Evolutionary conservation across 1,140 invertebrate genomes (phyloP).

Genomic region (Drosophila bipectinata): DNA sequence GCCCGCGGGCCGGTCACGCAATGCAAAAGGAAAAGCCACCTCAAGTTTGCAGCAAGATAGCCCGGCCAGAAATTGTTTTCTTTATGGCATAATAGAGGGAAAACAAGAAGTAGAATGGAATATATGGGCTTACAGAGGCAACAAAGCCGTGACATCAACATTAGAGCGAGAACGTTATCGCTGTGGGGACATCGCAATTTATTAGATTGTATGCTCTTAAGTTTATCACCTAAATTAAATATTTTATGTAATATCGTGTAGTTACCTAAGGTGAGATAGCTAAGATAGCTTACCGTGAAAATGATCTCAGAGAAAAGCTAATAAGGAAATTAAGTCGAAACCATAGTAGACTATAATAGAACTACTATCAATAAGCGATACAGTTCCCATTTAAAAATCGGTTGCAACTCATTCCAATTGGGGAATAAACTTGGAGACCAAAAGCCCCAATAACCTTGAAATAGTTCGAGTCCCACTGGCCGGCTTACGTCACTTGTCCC

Average conservation of each 20-base stretch:
- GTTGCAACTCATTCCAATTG: constrained; percentile 31
- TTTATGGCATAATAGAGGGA: constrained; percentile 29
- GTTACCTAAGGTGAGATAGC: constrained; percentile 17
- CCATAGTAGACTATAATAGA: background rate
- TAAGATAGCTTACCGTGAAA: constrained; percentile 9
- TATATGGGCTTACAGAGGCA: constrained; percentile 1
- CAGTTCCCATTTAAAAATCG: constrained; percentile 15
- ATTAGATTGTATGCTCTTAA: constrained; percentile 56
- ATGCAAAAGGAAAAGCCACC: constrained; percentile 55
- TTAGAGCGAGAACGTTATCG: constrained; percentile 38
- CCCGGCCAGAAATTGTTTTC: constrained; percentile 18
- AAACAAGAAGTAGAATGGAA: background rate
- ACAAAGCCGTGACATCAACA: constrained; percentile 53
- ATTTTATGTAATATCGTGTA: constrained; percentile 40
- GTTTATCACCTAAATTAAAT: constrained; percentile 56
- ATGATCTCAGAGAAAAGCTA: constrained; percentile 21
- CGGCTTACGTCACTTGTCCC: constrained; percentile 57
- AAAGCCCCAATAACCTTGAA: constrained; percentile 56
- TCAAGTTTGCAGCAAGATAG: constrained; percentile 41
- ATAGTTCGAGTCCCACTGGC: constrained; percentile 23
- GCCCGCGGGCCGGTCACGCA: constrained; percentile 57
- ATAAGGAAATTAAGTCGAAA: background rate
- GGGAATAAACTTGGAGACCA: constrained; percentile 11
- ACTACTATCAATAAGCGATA: background rate
- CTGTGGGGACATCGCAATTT: constrained; percentile 53